Percentiles rank a stretch among this genome's conserved stretches.
phyloP scores from a whole-genome alignment of 1,140 invertebrate species.

The Epicauta chinensis region DNA sequence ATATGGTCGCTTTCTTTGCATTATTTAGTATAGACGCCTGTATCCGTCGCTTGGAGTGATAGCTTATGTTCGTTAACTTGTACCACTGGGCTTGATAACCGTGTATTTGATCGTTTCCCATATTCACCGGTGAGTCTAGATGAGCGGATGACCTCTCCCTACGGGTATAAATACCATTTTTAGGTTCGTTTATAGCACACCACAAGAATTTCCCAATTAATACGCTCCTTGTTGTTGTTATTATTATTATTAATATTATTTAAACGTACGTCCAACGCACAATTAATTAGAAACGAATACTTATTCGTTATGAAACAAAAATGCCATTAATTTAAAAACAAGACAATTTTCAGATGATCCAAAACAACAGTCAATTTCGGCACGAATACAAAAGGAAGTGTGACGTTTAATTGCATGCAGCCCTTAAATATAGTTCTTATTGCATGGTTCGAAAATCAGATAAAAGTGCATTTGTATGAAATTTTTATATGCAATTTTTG shows the following conservation, averaged over 20 bases:
- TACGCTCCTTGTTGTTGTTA: constrained; percentile 6
- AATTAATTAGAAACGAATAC: too few relatives aligned
- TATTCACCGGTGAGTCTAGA: not conserved
- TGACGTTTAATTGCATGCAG: constrained; percentile 18
- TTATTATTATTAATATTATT: too few relatives aligned
- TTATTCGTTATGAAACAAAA: too few relatives aligned
- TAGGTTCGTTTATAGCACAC: not conserved
- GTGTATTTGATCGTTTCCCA: constrained; percentile 4
- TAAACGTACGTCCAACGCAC: too few relatives aligned
- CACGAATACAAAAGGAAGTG: constrained; percentile 10
- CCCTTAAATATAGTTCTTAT: constrained; percentile 6
- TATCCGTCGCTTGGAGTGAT: constrained; percentile 30
- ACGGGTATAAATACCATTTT: not conserved
- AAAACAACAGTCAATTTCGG: too few relatives aligned
- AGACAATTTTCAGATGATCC: too few relatives aligned
- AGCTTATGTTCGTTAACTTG: constrained; percentile 21
- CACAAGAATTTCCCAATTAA: constrained; percentile 9
- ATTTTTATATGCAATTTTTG: constrained; percentile 24
- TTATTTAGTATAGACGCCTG: constrained; percentile 34
- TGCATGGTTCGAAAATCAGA: constrained; percentile 18
- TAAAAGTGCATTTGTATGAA: constrained; percentile 20
- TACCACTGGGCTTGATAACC: constrained; percentile 6
- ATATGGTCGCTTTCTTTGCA: constrained; percentile 35
- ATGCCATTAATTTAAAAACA: too few relatives aligned
- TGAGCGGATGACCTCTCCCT: not conserved